Evolutionary conservation across 2,113 vertebrate genomes (phyloP).

Genomic region (Halichoeres trimaculatus): DNA sequence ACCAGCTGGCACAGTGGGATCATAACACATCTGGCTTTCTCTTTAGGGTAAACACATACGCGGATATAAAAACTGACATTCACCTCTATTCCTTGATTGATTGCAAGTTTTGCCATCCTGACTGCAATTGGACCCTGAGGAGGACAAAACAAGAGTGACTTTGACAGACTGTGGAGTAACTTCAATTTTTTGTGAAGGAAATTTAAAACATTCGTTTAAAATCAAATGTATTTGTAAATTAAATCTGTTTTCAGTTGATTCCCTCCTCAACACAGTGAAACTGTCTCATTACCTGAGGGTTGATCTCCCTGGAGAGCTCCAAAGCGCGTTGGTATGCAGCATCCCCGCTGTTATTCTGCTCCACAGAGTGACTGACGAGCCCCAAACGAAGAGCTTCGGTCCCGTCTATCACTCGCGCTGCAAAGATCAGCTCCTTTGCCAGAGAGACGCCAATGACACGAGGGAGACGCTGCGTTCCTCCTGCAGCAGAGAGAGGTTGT

Average conservation of each 20-base stretch:
- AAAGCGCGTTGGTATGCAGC: constrained; percentile 93
- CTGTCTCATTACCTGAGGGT: constrained; percentile 88
- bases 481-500: constrained; percentile 70
- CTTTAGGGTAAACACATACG: no score
- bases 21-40: no score
- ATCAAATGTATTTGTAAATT: no score
- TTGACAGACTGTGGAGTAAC: not conserved
- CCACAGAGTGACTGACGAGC: constrained; percentile 90
- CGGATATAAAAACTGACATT: no score
- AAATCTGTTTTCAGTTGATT: no score
- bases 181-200: not conserved
- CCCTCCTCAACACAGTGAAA: no score
- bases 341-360: constrained; percentile 92
- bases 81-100: constrained; percentile 98
- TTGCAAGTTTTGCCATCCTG: constrained; percentile 96
- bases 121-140: constrained; percentile 95
- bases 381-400: constrained; percentile 89
- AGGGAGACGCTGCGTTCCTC: constrained; percentile 95
- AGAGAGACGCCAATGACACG: constrained; percentile 89
- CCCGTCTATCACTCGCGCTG: constrained; percentile 90
- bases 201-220: no score
- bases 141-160: constrained; percentile 5
- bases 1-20: no score
- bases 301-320: constrained; percentile 91
- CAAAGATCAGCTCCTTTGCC: constrained; percentile 97